These are phyloP conservation scores for Synanthedon vespiformis DNA, from an alignment of 2,888 invertebrate genomes.

Conservation along the genomic window DNA sequence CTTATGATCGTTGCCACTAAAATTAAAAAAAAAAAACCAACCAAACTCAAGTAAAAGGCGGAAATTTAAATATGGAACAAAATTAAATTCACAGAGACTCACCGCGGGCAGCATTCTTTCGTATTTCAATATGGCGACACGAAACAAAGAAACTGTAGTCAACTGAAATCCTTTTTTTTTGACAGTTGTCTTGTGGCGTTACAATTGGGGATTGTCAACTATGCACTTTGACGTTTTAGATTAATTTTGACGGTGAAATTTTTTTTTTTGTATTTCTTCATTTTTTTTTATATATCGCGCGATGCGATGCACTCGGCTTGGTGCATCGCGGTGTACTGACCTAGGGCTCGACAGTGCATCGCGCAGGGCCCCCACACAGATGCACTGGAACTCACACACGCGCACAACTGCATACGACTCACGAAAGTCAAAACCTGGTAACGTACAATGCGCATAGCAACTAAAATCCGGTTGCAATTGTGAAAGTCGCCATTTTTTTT, in stretches of 20 bases:
- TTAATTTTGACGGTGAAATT: neutral
- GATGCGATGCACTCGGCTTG: constrained; percentile 18
- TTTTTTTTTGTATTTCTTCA: neutral
- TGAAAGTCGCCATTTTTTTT: neutral
- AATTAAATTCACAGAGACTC: constrained; percentile 14
- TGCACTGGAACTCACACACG: constrained; percentile 13
- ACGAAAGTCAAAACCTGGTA: constrained; percentile 21
- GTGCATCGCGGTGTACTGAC: constrained; percentile 29
- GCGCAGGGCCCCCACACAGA: constrained; percentile 13
- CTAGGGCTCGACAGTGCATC: constrained; percentile 26
- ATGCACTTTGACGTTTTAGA: neutral
- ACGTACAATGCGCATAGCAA: constrained; percentile 23
- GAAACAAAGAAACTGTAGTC: constrained; percentile 21
- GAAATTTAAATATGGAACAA: constrained; percentile 30
- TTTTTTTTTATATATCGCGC: constrained; percentile 3
- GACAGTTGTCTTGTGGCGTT: neutral
- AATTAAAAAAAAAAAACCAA: neutral
- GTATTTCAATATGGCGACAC: constrained; percentile 34
- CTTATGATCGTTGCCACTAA: too few relatives aligned
- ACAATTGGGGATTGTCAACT: neutral
- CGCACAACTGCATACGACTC: constrained; percentile 6
- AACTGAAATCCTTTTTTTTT: constrained; percentile 14
- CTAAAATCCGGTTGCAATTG: constrained; percentile 7
- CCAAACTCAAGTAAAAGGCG: constrained; percentile 8
- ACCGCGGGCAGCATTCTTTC: constrained; percentile 20